Percentiles rank a stretch among this genome's conserved stretches.
Evolutionary conservation across 2,113 vertebrate species (phyloP).

Genomic region (Callorhinus ursinus): DNA sequence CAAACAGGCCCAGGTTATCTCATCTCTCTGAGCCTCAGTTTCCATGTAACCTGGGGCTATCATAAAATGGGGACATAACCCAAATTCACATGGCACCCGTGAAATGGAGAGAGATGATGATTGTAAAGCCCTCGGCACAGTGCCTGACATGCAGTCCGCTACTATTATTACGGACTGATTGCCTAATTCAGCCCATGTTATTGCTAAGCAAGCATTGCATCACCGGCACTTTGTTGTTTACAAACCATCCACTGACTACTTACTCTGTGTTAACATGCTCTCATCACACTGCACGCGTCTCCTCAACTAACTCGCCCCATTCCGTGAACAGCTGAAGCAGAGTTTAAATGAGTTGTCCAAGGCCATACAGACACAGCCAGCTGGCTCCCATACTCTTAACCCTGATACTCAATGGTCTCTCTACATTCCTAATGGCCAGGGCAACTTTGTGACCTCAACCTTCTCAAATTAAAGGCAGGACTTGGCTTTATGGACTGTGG

Average conservation of each 20-base stretch:
- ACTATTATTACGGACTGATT: not conserved
- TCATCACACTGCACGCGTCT: not conserved
- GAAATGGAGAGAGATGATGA: not conserved
- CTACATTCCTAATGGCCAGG: not conserved
- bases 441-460: not conserved
- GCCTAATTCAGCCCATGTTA: not conserved
- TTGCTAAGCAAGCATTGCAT: not conserved
- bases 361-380: not conserved
- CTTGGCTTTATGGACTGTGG: not conserved
- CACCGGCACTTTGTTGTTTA: not conserved
- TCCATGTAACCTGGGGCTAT: not conserved
- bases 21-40: not conserved
- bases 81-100: not conserved
- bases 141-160: not conserved
- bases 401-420: not conserved
- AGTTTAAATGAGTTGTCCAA: constrained; percentile 21
- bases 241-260: not conserved
- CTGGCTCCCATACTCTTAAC: not conserved
- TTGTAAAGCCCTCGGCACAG: not conserved
- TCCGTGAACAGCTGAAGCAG: not conserved
- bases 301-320: not conserved
- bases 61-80: not conserved
- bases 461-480: constrained; percentile 14
- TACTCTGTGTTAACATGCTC: not conserved
- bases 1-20: not conserved